These are phyloP conservation scores for Bubalus kerabau DNA, from an alignment of 2,113 vertebrate species.

Conservation along the genomic window DNA sequence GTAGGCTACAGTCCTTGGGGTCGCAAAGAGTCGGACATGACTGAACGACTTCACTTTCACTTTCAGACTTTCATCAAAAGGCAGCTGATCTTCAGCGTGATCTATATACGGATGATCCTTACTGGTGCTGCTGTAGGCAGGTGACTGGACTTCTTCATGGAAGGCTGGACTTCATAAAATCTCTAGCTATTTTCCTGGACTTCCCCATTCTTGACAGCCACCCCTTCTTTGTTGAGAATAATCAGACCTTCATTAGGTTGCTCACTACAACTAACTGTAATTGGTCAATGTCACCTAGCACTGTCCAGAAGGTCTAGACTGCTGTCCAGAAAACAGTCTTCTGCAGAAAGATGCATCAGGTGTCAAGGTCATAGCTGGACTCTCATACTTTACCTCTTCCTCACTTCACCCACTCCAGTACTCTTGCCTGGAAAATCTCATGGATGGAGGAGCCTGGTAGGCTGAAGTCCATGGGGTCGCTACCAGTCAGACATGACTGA, in stretches of 20 bases:
- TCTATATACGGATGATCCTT: conserved; percentile 81
- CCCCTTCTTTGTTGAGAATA: conserved; percentile 82
- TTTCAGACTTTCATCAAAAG: conserved; percentile 71
- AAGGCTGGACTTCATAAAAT: conserved; percentile 77
- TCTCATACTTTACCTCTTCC: conserved; percentile 44
- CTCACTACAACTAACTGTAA: conserved; percentile 82
- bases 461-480: too few species aligned
- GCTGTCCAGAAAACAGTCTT: conserved; percentile 69
- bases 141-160: conserved; percentile 77
- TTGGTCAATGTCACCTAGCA: conserved; percentile 80
- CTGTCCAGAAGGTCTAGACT: conserved; percentile 80
- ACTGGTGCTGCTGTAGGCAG: conserved; percentile 77
- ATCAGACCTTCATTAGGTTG: conserved; percentile 81
- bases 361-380: conserved; percentile 80
- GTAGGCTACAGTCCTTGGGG: too few species aligned
- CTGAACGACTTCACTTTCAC: too few species aligned
- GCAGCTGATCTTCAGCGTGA: conserved; percentile 79
- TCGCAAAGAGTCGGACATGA: too few species aligned
- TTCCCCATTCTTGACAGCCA: conserved; percentile 77
- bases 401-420: background rate
- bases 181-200: conserved; percentile 81
- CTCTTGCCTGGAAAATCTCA: too few species aligned
- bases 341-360: conserved; percentile 83
- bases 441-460: too few species aligned
- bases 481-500: too few species aligned